Conservation (phyloP, 2,888 invertebrate genomes). For the Ophion ventricosus region DNA sequence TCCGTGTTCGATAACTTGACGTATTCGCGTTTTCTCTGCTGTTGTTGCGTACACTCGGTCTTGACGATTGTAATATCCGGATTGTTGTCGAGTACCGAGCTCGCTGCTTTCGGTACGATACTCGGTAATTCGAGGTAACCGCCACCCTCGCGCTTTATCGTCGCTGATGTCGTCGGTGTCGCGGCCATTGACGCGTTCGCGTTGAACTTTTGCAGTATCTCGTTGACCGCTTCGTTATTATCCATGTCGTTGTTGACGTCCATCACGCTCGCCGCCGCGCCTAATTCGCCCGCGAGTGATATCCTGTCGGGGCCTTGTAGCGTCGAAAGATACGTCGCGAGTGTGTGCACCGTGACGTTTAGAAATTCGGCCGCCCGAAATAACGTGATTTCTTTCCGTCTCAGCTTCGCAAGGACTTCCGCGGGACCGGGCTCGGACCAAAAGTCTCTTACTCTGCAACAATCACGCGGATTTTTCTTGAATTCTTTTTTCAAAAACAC, state of each 20-base stretch:
- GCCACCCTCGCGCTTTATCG: constrained; percentile 82
- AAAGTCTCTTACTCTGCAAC: constrained; percentile 87
- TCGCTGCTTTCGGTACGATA: constrained; percentile 79
- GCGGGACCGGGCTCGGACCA: constrained; percentile 92
- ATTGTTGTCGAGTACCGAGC: constrained; percentile 84
- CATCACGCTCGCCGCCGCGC: constrained; percentile 76
- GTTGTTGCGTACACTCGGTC: constrained; percentile 84
- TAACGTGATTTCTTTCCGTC: constrained; percentile 89
- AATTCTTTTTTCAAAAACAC: background rate
- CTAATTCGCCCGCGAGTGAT: constrained; percentile 83
- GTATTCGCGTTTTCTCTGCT: constrained; percentile 75
- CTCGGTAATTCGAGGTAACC: constrained; percentile 81
- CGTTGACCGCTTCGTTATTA: constrained; percentile 83
- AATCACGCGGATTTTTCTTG: too few relatives aligned
- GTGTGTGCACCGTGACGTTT: constrained; percentile 90
- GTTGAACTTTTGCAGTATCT: constrained; percentile 83
- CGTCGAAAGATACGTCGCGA: constrained; percentile 89
- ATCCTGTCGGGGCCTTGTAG: constrained; percentile 84
- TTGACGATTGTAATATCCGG: constrained; percentile 87
- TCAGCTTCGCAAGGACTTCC: constrained; percentile 89
- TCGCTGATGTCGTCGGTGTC: constrained; percentile 78
- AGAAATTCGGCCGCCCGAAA: constrained; percentile 90
- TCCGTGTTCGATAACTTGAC: constrained; percentile 82
- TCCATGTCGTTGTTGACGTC: constrained; percentile 83
- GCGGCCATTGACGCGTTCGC: constrained; percentile 75